A percentile compares a stretch with the other conserved stretches of the same genome.
These are phyloP conservation scores for Pardosa pseudoannulata DNA, from an alignment of 2,888 invertebrate species.

Conservation along the genomic window DNA sequence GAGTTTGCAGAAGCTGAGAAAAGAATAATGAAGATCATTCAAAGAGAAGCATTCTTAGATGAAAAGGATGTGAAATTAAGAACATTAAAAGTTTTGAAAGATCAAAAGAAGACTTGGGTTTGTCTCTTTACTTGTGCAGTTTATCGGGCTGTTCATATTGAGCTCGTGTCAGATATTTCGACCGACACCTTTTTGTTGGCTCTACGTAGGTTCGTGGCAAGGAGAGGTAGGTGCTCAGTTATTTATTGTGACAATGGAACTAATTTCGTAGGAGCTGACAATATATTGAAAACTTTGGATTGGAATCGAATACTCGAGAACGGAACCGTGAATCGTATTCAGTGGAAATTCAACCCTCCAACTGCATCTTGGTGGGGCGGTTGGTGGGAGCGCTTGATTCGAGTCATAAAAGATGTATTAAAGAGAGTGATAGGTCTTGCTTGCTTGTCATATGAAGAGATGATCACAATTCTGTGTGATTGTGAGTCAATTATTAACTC, in stretches of 20 bases:
- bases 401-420: background rate
- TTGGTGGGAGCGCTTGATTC: constrained; percentile 8
- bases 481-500: constrained; percentile 75
- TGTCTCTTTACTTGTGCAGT: background rate
- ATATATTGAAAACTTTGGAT: constrained; percentile 6
- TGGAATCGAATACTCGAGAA: background rate
- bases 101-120: constrained; percentile 17
- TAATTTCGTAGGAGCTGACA: constrained; percentile 14
- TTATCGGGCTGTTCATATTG: background rate
- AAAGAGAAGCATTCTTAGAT: constrained; percentile 14
- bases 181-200: too few relatives aligned
- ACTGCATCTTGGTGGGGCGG: constrained; percentile 5
- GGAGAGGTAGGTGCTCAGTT: background rate
- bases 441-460: background rate
- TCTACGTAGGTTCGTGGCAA: background rate
- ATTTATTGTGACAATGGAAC: constrained; percentile 20
- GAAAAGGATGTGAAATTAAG: too few relatives aligned
- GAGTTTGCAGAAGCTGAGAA: background rate
- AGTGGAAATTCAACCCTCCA: constrained; percentile 6
- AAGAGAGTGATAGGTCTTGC: background rate
- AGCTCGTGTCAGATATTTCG: background rate
- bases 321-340: background rate
- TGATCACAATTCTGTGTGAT: constrained; percentile 75
- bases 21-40: background rate
- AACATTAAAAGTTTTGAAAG: too few relatives aligned